Base-by-base conservation (phyloP, 2,888 invertebrate species). In the Muschampia plurimacula region DNA sequence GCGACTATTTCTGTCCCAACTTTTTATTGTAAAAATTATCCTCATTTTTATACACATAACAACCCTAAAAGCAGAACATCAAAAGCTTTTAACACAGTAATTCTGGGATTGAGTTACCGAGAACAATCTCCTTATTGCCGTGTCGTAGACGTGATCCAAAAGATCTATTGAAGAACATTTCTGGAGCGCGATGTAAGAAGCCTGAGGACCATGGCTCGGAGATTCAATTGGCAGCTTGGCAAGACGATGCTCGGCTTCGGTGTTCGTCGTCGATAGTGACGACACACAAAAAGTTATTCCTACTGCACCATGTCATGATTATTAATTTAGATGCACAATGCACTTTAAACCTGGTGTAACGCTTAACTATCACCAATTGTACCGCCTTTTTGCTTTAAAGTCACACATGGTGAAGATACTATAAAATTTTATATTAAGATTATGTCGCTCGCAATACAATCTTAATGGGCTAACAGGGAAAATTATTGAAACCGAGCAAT, bases 81-180 rank as follows among this genome's bases (percentile, higher is more conserved):
- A 62, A 67, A 72, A 72, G 72, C 72, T 67, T 66, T 66, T 44
- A 59, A 12, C 28, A 70, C 52, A 77, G 66, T 69, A 46, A 69
- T 44, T 52, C 72, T 67, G 49, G 4, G 39, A 69, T 74, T 65
- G 41, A 72, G 65, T 91, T 95, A 97, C 97, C 97, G 83, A 97
- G 92, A 80, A 97, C 90, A 74, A 97, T 94, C 92, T 97, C 97
- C 89, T 95, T 96, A 87, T 95, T 95, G 79, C 95, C 95, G 88
- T 95, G 95, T 84, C 97, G 91, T 75, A 96, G 93, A 67, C 96
- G 95, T 78, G 95, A 95, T 82, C 93, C 89, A 84, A 92, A 92
- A 49, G 91, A 89, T 82, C 90, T 86, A 84, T 89, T 86, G 81
- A 87, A 86, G 80, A 93, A 81, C 93, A 94, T 93, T 76, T 83